phyloP scores from a whole-genome alignment of 1,140 invertebrate genomes.

The Trichonephila clavipes region DNA sequence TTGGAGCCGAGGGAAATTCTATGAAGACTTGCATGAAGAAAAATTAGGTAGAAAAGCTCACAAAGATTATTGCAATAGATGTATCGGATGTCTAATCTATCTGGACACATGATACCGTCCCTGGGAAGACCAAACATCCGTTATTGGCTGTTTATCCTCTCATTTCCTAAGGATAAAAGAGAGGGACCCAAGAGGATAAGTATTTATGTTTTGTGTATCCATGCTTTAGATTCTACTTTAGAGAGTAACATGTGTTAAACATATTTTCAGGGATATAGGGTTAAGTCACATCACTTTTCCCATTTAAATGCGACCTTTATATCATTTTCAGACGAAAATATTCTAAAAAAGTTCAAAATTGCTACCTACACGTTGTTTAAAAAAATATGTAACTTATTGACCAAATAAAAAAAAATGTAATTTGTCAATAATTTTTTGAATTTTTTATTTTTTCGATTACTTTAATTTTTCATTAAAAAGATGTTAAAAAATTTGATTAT shows the following conservation, averaged over 20 bases:
- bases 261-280: neutral
- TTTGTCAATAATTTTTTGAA: no score
- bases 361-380: no score
- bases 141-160: conserved; percentile 55
- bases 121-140: conserved; percentile 36
- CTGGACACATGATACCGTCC: conserved; percentile 53
- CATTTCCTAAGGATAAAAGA: conserved; percentile 53
- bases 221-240: neutral
- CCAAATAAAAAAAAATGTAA: no score
- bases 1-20: neutral
- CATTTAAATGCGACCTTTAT: neutral
- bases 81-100: conserved; percentile 63
- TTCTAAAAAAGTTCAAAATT: neutral
- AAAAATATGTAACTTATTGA: no score
- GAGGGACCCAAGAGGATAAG: conserved; percentile 24
- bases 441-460: no score
- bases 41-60: neutral
- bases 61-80: conserved; percentile 62
- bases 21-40: neutral
- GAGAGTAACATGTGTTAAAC: neutral
- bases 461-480: no score
- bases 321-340: neutral
- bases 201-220: conserved; percentile 22
- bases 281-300: neutral
- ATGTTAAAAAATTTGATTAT: no score